Evolutionary conservation across 2,113 vertebrate genomes (phyloP), one percentile per base, ranked within the genome.

Genomic region (Lontra canadensis): DNA sequence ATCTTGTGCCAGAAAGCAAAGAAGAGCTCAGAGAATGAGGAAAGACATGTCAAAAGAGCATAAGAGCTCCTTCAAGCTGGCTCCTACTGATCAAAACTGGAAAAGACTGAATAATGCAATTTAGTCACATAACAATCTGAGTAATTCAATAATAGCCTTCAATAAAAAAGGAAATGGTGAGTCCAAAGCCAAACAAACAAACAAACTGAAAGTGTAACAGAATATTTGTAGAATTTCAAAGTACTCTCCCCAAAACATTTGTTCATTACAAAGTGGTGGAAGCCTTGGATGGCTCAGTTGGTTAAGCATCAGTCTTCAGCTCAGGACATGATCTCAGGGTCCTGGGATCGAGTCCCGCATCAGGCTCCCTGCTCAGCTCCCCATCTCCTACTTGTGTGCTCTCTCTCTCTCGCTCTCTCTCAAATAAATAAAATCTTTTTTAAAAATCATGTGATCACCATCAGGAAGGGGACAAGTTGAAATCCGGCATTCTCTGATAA

Each of bases 161-260:
- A 86, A 88, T 90, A 15, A 86, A 82, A 96, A 80, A 65, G 49
- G 21, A 94, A 94, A 95, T 42, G 36, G 34, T 92, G 34, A 94
- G 21, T 71, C n/a, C 29, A 57, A 90, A 90, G 34, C 89, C 85
- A 87, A 82, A 88, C 57, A 84, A 52, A 89, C 85, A 87, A 82
- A 88, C 21, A 85, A 87, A 89, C 34, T 69, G 29, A 63, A 88
- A 95, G 52, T 71, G n/a, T 89, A 88, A 88, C n/a, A 34, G 1
- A 82, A 23, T 55, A 96, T 73, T 94, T 79, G 57, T 44, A 84
- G 85, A 91, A 94, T 95, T 94, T 90, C 69, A 80, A 95, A 91
- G 76, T 84, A 88, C 25, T 91, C 79, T 63, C 36, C 18, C 44
- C 39, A 1, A 29, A 92, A 97, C 23, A 69, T 12, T 59, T 65